Percentiles rank a stretch among this genome's conserved stretches.
These are phyloP conservation scores for Pelusios castaneus DNA, from an alignment of 2,113 vertebrate genomes.

Conservation along the genomic window DNA sequence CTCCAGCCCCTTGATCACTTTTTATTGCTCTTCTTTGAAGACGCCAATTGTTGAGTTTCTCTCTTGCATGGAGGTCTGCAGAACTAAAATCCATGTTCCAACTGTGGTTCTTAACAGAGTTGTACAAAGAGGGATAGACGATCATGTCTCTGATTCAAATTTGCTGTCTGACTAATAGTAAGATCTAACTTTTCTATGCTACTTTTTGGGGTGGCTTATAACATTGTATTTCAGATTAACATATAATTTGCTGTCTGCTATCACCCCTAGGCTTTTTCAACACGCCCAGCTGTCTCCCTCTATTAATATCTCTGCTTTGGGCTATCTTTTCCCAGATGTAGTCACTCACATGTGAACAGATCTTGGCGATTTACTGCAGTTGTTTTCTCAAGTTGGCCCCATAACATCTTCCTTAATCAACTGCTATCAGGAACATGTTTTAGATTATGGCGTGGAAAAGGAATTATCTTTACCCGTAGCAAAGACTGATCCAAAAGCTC, in stretches of 20 bases:
- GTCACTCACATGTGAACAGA: not conserved
- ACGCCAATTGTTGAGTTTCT: not conserved
- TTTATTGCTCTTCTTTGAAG: not conserved
- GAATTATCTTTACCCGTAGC: not conserved
- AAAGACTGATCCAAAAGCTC: not conserved
- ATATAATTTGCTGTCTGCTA: not conserved
- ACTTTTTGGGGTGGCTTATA: not conserved
- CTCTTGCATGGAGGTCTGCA: not conserved
- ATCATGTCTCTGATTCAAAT: not conserved
- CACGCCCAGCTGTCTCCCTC: not conserved
- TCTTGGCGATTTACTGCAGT: not conserved
- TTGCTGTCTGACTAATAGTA: not conserved
- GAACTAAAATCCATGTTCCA: not conserved
- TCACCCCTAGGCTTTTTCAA: not conserved
- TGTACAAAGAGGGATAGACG: not conserved
- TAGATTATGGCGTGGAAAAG: not conserved
- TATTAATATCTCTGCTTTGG: not conserved
- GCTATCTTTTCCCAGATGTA: not conserved
- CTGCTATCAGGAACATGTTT: not conserved
- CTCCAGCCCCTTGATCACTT: not conserved
- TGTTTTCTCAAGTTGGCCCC: not conserved
- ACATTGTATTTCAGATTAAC: constrained; percentile 13
- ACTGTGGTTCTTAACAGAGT: not conserved
- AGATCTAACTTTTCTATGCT: not conserved
- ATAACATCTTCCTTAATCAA: not conserved